Percentiles rank a stretch among this genome's conserved stretches.
Evolutionary conservation across 2,113 vertebrate genomes (phyloP).

Genomic region (Cisticola juncidis): DNA sequence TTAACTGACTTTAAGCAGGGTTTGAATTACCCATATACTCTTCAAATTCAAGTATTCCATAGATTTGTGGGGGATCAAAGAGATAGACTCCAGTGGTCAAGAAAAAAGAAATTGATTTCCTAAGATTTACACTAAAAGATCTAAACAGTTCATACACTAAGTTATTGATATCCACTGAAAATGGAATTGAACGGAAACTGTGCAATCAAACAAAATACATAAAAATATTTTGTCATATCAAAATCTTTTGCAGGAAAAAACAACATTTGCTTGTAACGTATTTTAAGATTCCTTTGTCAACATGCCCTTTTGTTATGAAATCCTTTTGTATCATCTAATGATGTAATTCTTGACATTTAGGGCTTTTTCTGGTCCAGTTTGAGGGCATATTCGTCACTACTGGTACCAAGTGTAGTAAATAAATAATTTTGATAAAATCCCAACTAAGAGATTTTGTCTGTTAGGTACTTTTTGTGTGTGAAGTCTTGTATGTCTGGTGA

Average conservation of each 20-base stretch:
- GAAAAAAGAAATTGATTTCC: fast-evolving
- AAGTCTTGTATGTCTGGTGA: background rate
- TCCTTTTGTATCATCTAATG: background rate
- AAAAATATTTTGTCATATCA: background rate
- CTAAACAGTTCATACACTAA: background rate
- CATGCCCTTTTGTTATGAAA: background rate
- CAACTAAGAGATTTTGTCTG: background rate
- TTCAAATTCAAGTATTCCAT: background rate
- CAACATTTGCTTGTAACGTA: fast-evolving
- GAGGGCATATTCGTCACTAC: background rate
- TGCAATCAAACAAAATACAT: background rate
- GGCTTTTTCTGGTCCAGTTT: background rate
- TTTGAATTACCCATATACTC: fast-evolving
- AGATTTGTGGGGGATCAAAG: background rate
- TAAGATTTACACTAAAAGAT: background rate
- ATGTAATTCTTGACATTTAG: background rate
- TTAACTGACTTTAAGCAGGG: background rate
- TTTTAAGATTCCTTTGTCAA: background rate
- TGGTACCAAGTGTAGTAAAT: background rate
- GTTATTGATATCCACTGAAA: background rate
- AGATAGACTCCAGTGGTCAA: background rate
- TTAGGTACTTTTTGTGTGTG: background rate
- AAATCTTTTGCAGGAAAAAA: background rate
- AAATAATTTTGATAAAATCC: background rate
- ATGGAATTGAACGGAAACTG: background rate